Evolutionary conservation across 2,797 vertebrate species (phyloP), one percentile per base, ranked within the genome.

Genomic region (Lophius americanus): DNA sequence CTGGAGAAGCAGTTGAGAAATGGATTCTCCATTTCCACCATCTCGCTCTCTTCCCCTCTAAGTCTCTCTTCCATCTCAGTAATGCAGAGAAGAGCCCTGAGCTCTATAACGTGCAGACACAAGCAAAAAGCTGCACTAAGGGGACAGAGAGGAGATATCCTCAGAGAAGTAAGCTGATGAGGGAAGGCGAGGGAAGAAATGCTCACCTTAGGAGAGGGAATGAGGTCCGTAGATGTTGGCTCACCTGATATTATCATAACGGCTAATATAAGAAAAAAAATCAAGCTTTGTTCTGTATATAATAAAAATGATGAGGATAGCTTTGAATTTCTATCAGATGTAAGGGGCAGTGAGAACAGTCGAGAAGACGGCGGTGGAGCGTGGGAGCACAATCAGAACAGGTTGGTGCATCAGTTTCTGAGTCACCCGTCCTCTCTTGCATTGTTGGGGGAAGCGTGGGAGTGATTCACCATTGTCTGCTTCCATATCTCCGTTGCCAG

Each of bases 121-220:
- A 81, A 88, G 85, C 85, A 85, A 80, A 90, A 89, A 81, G 70
- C 73, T 68, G 85, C 85, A 89, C 90, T 91, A 88, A 70, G 60
- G 69, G 81, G 85, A 87, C 75, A 73, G 74, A 82, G 80, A 68
- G 66, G 73, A 79, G 82, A 85, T 87, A 87, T 84, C 81, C 69
- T 51, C 73, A 72, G 73, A 79, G 84, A 64, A 68, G 73, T 64
- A 73, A 78, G 79, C 83, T 81, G 75, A 78, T 82, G 85, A 76
- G 52, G 49, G 71, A 66, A 85, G 82, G 51, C 47, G 6, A 70
- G 57, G 55, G n/a, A 11, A 51, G 46, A 36, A 33, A 35, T n/a
- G 70, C 60, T 78, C 51, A 73, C 73, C 47, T 78, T 38, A 13
- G 60, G 63, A 82, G 73, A 78, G 7, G 54, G 23, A 23, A 23